These are phyloP conservation scores for Drosophila vallismaia DNA, from an alignment of 2,888 invertebrate species.

Conservation along the genomic window DNA sequence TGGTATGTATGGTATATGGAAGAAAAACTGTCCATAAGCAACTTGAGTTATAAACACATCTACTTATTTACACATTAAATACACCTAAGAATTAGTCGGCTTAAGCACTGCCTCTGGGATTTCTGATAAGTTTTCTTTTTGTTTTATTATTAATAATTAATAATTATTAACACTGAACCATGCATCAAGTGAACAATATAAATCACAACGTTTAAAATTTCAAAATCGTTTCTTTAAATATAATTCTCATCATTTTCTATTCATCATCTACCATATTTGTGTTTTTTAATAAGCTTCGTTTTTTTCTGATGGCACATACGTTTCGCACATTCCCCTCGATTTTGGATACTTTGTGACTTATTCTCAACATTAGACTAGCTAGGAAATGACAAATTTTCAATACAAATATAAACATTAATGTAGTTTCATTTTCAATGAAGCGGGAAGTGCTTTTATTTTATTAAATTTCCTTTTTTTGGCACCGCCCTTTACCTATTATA, in stretches of 20 bases:
- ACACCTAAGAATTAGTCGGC: constrained; percentile 22
- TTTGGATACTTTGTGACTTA: constrained; percentile 31
- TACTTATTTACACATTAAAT: constrained; percentile 34
- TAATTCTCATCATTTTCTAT: constrained; percentile 8
- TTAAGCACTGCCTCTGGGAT: constrained; percentile 7
- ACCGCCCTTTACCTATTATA: constrained; percentile 30
- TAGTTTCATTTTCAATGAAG: background rate
- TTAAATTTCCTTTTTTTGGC: constrained; percentile 11
- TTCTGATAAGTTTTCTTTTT: background rate
- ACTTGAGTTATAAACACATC: constrained; percentile 56
- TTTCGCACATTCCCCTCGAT: constrained; percentile 59
- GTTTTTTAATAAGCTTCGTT: constrained; percentile 43
- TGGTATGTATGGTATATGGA: constrained; percentile 72
- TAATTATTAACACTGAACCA: constrained; percentile 62
- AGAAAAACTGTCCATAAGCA: constrained; percentile 80
- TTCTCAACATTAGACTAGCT: constrained; percentile 6
- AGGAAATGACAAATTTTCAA: constrained; percentile 27
- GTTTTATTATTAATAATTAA: constrained; percentile 19
- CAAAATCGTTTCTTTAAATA: constrained; percentile 37
- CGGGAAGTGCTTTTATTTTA: constrained; percentile 16
- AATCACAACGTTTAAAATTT: constrained; percentile 73
- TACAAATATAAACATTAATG: constrained; percentile 34
- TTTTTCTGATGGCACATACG: constrained; percentile 66
- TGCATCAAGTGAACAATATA: constrained; percentile 69
- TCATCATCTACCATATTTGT: constrained; percentile 17